Evolutionary conservation across 2,797 vertebrate genomes (phyloP), one percentile per base, ranked within the genome.

Genomic region (Natrix natrix): DNA sequence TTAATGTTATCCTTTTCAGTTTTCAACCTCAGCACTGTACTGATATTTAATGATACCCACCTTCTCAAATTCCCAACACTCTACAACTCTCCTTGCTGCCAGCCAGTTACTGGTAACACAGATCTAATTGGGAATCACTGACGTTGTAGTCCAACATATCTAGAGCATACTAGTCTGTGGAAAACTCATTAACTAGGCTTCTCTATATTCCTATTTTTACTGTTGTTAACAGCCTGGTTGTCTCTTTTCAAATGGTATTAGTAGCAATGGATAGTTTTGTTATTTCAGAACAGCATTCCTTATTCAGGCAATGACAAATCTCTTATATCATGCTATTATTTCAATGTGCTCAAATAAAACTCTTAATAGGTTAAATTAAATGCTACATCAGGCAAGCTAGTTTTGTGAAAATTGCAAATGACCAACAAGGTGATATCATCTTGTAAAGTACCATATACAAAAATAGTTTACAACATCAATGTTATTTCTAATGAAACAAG

Each of bases 401-500:
- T 60, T 91, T 93, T 26, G 22, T 92, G 91, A 94, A 92, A 94
- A 61, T 26, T 86, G 83, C 55, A 94, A 89, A 94, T 88, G 86
- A 74, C 0, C 0, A 24, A 8, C 88, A 16, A 57, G 74, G 86
- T 92, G 89, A 90, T 61, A 24, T n/a, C 61, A 66, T n/a, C 12
- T 66, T 66, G 61, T 66, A 66, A 66, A 66, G 28, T 66, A 54
- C 48, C 92, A 88, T 55, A 43, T 59, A 88, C 61, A 92, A 87
- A 86, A 93, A 91, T 92, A 88, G 0, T 48, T 54, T 87, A 66
- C 90, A 94, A 83, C 93, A 88, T 63, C 91, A 94, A 95, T 96
- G 95, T 95, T 96, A 94, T 96, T 96, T 96, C 96, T 95, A 95
- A 96, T 10, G 11, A 95, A 96, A 95, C 90, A 92, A 91, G 59